Evolutionary conservation across 2,113 vertebrate genomes (phyloP).

Genomic region (Crotalus helleri): DNA sequence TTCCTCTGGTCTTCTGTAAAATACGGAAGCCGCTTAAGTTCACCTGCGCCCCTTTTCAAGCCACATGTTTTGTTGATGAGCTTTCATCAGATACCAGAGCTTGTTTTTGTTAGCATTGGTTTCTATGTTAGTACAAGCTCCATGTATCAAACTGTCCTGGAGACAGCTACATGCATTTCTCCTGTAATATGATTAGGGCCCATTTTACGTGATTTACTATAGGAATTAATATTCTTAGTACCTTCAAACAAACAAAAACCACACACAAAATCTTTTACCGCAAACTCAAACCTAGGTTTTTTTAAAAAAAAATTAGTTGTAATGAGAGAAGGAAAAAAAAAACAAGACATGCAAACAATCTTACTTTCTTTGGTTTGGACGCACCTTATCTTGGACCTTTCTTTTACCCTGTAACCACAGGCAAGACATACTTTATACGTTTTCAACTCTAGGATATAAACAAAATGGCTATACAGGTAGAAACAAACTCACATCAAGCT

Average conservation of each 20-base stretch:
- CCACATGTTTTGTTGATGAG: neutral
- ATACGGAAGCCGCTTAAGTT: neutral
- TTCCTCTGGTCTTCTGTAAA: neutral
- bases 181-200: neutral
- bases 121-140: neutral
- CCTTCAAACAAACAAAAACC: neutral
- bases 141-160: neutral
- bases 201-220: slow-evolving; percentile 14
- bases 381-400: slow-evolving; percentile 67
- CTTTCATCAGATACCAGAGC: neutral
- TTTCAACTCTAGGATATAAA: neutral
- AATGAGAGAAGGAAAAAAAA: slow-evolving; percentile 39
- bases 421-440: slow-evolving; percentile 28
- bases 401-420: slow-evolving; percentile 67
- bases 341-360: slow-evolving; percentile 66
- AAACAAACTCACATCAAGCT: neutral
- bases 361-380: slow-evolving; percentile 70
- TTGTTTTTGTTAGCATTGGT: neutral
- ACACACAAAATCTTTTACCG: slow-evolving; percentile 18
- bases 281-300: slow-evolving; percentile 25
- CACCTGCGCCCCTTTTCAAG: neutral
- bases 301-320: slow-evolving; percentile 46
- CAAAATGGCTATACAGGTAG: neutral
- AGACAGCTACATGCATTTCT: neutral
- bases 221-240: slow-evolving; percentile 20